These are phyloP conservation scores for Psittacula echo DNA, from an alignment of 2,797 vertebrate species.

Conservation along the genomic window DNA sequence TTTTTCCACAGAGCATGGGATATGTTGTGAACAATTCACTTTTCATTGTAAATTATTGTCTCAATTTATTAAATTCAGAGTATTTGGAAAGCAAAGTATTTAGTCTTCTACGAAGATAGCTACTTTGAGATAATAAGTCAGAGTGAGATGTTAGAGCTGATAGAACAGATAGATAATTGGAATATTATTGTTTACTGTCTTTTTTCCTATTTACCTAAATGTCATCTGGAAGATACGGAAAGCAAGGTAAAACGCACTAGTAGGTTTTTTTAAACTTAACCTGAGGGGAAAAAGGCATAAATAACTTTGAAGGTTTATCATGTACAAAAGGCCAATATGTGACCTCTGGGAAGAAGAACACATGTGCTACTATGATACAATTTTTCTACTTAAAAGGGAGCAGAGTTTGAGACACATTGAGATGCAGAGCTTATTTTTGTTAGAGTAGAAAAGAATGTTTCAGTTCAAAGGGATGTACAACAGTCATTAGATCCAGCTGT, in stretches of 20 bases:
- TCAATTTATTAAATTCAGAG: background rate
- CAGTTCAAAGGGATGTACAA: background rate
- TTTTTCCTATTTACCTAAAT: constrained; percentile 23
- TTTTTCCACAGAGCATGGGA: background rate
- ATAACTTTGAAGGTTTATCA: background rate
- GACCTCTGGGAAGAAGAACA: background rate
- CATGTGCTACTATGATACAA: background rate
- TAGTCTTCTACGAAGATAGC: background rate
- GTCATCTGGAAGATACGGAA: background rate
- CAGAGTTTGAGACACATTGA: background rate
- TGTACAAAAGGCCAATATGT: background rate
- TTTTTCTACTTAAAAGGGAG: background rate
- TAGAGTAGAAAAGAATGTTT: background rate
- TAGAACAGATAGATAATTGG: constrained; percentile 12
- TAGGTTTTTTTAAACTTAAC: background rate
- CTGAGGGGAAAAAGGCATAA: background rate
- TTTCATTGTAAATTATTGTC: background rate
- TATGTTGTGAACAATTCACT: background rate
- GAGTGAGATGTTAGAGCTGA: background rate
- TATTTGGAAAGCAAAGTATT: constrained; percentile 19
- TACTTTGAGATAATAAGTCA: background rate
- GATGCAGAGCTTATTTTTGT: background rate
- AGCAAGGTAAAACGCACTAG: background rate
- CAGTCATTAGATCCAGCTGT: background rate
- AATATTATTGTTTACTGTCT: background rate